Base-by-base conservation (phyloP, 2,797 vertebrate genomes). In the Myiotriccus ornatus region DNA sequence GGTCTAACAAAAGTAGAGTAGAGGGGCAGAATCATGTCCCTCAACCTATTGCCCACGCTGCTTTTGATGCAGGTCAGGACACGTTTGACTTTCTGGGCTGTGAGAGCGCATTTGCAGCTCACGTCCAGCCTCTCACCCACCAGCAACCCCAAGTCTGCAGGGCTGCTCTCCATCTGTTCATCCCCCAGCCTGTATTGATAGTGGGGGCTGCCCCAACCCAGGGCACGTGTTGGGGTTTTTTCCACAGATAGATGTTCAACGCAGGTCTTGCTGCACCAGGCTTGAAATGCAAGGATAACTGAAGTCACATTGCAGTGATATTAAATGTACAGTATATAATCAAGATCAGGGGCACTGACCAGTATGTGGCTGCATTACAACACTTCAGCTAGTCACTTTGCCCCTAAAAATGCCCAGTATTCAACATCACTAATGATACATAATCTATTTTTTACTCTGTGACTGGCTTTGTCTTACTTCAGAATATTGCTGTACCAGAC, bases 1-100 rank as follows among this genome's bases (percentile, higher is more conserved):
- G 9, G 9, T 67, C 34, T 49, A 15, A 67, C 20, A 19, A 49
- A 25, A 27, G 44, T 20, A 47, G 44, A 47, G 9, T 27, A 49
- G n/a, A 68, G 44, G 24, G 32, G 32, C 32, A 47, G 24, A 34
- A 65, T 37, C 44, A 15, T 20, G 7, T 34, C 24, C 24, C 43
- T 34, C 5, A 4, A 14, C 12, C 34, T 28, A 27, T 7, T 35
- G n/a, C 4, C 12, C n/a, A 35, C 2, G 2, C 7, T 49, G 13
- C 34, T 49, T 67, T 67, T 27, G 25, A 35, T 67, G 34, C 34
- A 67, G 34, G 5, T 46, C 44, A 49, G 34, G 14, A 28, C 4
- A 4, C 4, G 4, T 15, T 21, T 35, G 46, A 27, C 13, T 21
- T 67, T 35, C n/a, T 67, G 19, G n/a, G 7, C 34, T 67, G 46